Percentiles rank a stretch among this genome's conserved stretches.
Evolutionary conservation across 2,797 vertebrate species (phyloP).

Genomic region (Lagorchestes hirsutus): DNA sequence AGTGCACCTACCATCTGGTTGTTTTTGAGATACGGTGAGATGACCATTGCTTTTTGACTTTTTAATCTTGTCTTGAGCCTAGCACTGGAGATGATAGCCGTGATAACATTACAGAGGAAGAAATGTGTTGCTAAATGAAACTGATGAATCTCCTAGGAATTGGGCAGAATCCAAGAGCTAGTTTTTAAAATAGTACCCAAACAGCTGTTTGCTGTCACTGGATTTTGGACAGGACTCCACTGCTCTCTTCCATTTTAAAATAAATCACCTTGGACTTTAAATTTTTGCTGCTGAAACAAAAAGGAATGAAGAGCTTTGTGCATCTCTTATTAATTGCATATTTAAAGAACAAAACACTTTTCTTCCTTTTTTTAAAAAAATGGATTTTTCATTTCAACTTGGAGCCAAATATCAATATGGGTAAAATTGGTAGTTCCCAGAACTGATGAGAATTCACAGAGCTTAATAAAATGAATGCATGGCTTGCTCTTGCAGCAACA

Average conservation of each 20-base stretch:
- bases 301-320: neutral
- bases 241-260: neutral
- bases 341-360: constrained; percentile 64
- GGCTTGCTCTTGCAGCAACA: constrained; percentile 78
- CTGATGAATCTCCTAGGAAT: neutral
- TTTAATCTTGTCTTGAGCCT: neutral
- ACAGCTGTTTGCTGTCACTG: neutral
- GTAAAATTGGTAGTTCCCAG: constrained; percentile 74
- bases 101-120: neutral
- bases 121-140: neutral
- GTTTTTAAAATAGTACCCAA: constrained; percentile 30
- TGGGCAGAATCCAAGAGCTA: neutral
- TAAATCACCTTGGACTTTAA: neutral
- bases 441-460: constrained; percentile 82
- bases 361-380: constrained; percentile 72
- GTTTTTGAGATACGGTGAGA: constrained; percentile 31
- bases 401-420: constrained; percentile 77
- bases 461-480: constrained; percentile 85
- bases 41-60: neutral
- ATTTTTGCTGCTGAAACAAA: constrained; percentile 1
- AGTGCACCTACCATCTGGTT: neutral
- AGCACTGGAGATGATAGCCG: neutral
- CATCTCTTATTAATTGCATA: constrained; percentile 53
- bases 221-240: constrained; percentile 18
- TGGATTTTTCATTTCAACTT: constrained; percentile 79